Conservation (phyloP, 2,888 invertebrate species). For the Limenitis camilla region DNA sequence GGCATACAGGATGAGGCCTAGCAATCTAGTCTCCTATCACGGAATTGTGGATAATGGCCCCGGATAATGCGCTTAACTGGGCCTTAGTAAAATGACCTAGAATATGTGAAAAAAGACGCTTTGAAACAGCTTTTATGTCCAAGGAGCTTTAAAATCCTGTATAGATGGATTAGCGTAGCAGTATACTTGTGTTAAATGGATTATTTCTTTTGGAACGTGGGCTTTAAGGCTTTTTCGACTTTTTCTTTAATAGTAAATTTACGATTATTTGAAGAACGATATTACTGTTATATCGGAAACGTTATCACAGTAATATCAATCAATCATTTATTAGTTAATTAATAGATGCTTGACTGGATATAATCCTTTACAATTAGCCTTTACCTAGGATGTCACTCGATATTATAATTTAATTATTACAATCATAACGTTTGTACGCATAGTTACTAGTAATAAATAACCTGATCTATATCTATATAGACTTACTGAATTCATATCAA, state of each 20-base stretch:
- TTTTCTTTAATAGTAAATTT: too few species aligned
- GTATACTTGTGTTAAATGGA: neutral
- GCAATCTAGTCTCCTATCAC: constrained; percentile 12
- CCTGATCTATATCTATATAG: too few species aligned
- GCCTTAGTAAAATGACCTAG: constrained; percentile 16
- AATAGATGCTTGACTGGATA: constrained; percentile 1
- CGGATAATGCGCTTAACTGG: constrained; percentile 16
- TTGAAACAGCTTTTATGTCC: constrained; percentile 10
- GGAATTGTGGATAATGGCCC: constrained; percentile 15
- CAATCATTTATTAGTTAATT: constrained; percentile 1
- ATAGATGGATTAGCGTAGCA: constrained; percentile 5
- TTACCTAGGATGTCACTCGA: neutral
- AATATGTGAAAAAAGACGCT: constrained; percentile 12
- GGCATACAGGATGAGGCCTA: constrained; percentile 17
- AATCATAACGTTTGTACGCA: too few species aligned
- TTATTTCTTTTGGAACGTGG: too few species aligned
- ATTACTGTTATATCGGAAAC: too few species aligned
- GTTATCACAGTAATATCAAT: neutral
- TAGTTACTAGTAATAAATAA: too few species aligned
- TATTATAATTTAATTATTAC: neutral
- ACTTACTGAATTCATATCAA: too few species aligned
- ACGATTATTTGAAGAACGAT: too few species aligned
- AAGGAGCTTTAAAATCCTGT: constrained; percentile 5
- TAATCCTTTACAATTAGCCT: constrained; percentile 9
- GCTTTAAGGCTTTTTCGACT: too few species aligned